A percentile compares a stretch with the other conserved stretches of the same genome.
These are phyloP conservation scores for Leptura quadrifasciata DNA, from an alignment of 2,888 invertebrate genomes.

Conservation along the genomic window DNA sequence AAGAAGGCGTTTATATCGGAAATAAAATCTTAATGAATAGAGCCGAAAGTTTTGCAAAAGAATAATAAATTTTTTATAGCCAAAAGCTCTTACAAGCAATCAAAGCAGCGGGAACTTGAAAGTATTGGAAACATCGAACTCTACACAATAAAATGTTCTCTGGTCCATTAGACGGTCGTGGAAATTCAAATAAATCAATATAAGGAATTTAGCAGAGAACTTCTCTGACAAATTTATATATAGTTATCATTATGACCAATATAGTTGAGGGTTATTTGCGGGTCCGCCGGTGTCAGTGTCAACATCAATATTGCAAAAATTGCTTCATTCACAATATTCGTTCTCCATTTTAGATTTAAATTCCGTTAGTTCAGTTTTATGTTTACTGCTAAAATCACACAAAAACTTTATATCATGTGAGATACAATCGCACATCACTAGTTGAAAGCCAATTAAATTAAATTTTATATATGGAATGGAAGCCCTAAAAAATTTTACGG, in stretches of 20 bases:
- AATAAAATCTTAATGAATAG: slow-evolving; percentile 13
- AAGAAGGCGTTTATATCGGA: slow-evolving; percentile 8
- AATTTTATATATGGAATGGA: too few relatives aligned
- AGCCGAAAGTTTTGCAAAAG: slow-evolving; percentile 23
- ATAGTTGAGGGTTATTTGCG: slow-evolving; percentile 3
- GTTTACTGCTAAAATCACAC: too few relatives aligned
- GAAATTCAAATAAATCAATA: slow-evolving; percentile 51
- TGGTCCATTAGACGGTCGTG: slow-evolving; percentile 50
- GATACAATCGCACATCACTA: too few relatives aligned
- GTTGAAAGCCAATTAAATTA: too few relatives aligned
- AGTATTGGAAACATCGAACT: slow-evolving; percentile 44
- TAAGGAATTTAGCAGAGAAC: slow-evolving; percentile 40
- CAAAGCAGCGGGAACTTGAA: slow-evolving; percentile 37
- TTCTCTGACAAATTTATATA: slow-evolving; percentile 17
- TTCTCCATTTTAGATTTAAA: too few relatives aligned
- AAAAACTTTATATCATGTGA: too few relatives aligned
- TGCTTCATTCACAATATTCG: too few relatives aligned
- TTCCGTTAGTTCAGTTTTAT: too few relatives aligned
- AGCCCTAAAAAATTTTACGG: too few relatives aligned
- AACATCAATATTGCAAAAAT: too few relatives aligned
- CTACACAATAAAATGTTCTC: slow-evolving; percentile 50
- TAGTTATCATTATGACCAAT: slow-evolving; percentile 9
- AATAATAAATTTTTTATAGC: slow-evolving; percentile 42
- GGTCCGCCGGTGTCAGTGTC: too few relatives aligned
- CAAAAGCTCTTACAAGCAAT: slow-evolving; percentile 42